Percentiles rank a stretch among this genome's conserved stretches.
These are phyloP conservation scores for Chiroxiphia lanceolata DNA, from an alignment of 2,797 vertebrate genomes.

Conservation along the genomic window DNA sequence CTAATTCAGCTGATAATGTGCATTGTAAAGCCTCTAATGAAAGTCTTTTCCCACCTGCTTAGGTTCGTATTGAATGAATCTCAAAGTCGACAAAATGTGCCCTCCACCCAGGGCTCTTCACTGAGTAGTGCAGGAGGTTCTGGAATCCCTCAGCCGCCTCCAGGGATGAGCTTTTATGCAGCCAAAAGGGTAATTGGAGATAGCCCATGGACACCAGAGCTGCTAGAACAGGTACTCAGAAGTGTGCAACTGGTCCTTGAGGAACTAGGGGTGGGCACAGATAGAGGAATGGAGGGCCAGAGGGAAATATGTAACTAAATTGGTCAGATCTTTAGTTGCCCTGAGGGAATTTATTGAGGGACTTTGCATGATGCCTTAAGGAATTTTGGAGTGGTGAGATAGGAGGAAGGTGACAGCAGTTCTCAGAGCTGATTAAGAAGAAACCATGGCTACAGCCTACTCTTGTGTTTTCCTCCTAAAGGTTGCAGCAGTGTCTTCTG, in stretches of 20 bases:
- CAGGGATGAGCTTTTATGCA: slow-evolving; percentile 96
- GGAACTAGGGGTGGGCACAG: neutral
- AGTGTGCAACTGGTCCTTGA: neutral
- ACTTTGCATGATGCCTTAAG: neutral
- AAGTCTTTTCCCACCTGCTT: neutral
- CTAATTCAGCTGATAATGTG: neutral
- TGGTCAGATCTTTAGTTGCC: neutral
- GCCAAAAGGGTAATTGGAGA: slow-evolving; percentile 97
- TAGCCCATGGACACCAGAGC: slow-evolving; percentile 93
- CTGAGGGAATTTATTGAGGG: neutral
- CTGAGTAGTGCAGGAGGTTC: slow-evolving; percentile 73
- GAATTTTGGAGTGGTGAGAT: neutral
- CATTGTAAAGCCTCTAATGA: neutral
- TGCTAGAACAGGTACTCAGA: slow-evolving; percentile 89
- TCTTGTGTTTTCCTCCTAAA: neutral
- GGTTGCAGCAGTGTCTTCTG: neutral
- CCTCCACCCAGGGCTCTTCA: slow-evolving; percentile 83
- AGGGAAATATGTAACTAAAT: neutral
- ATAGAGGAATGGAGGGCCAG: neutral
- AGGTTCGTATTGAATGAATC: slow-evolving; percentile 97
- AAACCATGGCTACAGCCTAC: neutral
- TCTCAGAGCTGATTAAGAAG: neutral
- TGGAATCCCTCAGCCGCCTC: slow-evolving; percentile 93
- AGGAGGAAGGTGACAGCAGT: neutral
- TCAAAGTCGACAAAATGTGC: slow-evolving; percentile 86